Percentiles rank a stretch among this genome's conserved stretches.
Conservation (phyloP, 2,113 vertebrate genomes). For the Dunckerocampus dactyliophorus region DNA sequence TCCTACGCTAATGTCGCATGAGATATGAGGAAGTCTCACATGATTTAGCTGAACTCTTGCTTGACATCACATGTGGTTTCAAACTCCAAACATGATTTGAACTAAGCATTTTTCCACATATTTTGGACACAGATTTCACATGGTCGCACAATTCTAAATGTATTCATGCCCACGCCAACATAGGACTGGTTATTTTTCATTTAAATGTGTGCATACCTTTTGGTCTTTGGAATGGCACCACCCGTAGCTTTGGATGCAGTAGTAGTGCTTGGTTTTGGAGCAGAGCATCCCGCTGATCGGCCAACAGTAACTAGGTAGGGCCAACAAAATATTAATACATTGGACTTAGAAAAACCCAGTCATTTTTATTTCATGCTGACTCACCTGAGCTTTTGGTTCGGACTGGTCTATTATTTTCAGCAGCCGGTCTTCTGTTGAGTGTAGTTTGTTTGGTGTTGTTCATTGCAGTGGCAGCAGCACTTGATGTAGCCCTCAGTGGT, state of each 20-base stretch:
- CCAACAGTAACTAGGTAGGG: conserved; percentile 29
- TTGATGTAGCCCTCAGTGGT: conserved; percentile 29
- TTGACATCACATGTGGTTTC: too few relatives aligned
- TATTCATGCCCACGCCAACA: not conserved
- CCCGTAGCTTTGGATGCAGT: conserved; percentile 40
- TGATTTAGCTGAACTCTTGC: too few relatives aligned
- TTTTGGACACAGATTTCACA: too few relatives aligned
- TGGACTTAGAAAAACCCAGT: not conserved
- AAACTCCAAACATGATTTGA: too few relatives aligned
- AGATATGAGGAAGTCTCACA: too few relatives aligned
- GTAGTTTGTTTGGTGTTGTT: conserved; percentile 45
- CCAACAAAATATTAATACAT: not conserved
- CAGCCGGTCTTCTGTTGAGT: conserved; percentile 14
- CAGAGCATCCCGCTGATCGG: conserved; percentile 31
- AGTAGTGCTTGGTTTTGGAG: conserved; percentile 49
- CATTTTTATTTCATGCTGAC: not conserved
- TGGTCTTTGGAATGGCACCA: conserved; percentile 46
- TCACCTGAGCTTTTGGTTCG: conserved; percentile 63
- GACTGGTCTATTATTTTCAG: conserved; percentile 29
- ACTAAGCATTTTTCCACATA: too few relatives aligned
- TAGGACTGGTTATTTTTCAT: not conserved
- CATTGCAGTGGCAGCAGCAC: conserved; percentile 27
- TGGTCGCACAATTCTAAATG: too few relatives aligned
- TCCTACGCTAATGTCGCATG: too few relatives aligned
- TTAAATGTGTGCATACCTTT: conserved; percentile 54